A percentile compares a stretch with the other conserved stretches of the same genome.
Evolutionary conservation across 2,888 invertebrate species (phyloP).

Genomic region (Cheilosia impressa): DNA sequence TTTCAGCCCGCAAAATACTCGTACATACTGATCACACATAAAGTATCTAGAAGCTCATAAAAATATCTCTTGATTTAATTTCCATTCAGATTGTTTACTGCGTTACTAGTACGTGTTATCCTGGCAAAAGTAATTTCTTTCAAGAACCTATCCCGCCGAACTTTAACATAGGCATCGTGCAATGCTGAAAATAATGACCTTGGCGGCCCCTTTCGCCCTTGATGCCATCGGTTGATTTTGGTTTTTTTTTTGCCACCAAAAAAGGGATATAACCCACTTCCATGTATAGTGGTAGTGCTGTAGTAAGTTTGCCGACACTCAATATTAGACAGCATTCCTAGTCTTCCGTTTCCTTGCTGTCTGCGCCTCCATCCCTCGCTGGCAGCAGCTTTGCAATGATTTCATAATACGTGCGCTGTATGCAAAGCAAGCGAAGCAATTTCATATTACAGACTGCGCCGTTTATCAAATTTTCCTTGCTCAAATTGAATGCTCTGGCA

Average conservation of each 20-base stretch:
- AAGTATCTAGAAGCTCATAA: conserved; percentile 37
- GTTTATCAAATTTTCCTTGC: conserved; percentile 62
- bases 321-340: not conserved
- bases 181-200: conserved; percentile 49
- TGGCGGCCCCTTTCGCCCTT: not conserved
- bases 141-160: not conserved
- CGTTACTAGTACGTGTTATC: conserved; percentile 44
- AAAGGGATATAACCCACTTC: conserved; percentile 22
- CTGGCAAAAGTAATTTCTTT: not conserved
- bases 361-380: not conserved
- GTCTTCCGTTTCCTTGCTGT: conserved; percentile 1
- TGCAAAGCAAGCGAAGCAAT: conserved; percentile 62
- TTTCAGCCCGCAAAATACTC: conserved; percentile 19
- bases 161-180: conserved; percentile 29
- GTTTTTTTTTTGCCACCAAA: not conserved
- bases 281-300: conserved; percentile 2
- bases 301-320: too few species aligned
- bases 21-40: conserved; percentile 15
- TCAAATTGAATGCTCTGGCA: conserved; percentile 52
- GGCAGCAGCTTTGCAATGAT: conserved; percentile 34
- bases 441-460: conserved; percentile 46
- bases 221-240: not conserved
- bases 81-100: conserved; percentile 61
- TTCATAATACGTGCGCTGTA: conserved; percentile 63
- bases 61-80: conserved; percentile 63